Percentiles rank a stretch among this genome's conserved stretches.
phyloP scores from a whole-genome alignment of 23 tunicate genomes.

The Trididemnum miniatum region DNA sequence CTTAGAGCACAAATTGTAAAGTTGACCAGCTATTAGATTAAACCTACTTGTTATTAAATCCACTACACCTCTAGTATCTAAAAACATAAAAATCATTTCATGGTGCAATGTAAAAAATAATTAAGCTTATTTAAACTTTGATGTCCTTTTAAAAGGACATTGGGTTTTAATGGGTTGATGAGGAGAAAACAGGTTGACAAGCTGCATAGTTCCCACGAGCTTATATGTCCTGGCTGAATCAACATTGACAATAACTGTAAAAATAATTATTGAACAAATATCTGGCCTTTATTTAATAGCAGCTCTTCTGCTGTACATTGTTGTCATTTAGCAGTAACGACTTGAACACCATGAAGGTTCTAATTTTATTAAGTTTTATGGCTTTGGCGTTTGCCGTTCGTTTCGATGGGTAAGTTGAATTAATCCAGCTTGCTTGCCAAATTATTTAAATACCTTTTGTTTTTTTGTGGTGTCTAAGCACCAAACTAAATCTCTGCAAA shows the following conservation, averaged over 20 bases:
- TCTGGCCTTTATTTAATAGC: too few relatives aligned
- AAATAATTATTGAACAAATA: too few relatives aligned
- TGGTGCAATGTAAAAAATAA: background rate
- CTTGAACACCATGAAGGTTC: slow-evolving; percentile 24
- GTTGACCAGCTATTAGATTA: background rate
- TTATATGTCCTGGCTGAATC: too few relatives aligned
- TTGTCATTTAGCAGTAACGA: too few relatives aligned
- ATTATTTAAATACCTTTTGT: background rate
- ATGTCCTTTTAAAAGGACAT: background rate
- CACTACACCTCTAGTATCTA: background rate
- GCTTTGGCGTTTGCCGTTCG: slow-evolving; percentile 21
- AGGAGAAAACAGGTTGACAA: background rate
- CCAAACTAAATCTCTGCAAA: too few relatives aligned
- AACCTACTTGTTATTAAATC: background rate
- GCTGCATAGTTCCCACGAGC: too few relatives aligned
- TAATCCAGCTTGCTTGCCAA: background rate
- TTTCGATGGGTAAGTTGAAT: slow-evolving; percentile 34
- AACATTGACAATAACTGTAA: too few relatives aligned
- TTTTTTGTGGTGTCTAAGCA: too few relatives aligned
- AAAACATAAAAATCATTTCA: background rate
- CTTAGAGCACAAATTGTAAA: background rate
- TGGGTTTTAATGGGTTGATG: background rate
- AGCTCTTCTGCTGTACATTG: too few relatives aligned
- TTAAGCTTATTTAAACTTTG: background rate
- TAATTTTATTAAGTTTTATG: background rate